These are phyloP conservation scores for Pelodytes ibericus DNA, from an alignment of 2,797 vertebrate species.

Conservation along the genomic window DNA sequence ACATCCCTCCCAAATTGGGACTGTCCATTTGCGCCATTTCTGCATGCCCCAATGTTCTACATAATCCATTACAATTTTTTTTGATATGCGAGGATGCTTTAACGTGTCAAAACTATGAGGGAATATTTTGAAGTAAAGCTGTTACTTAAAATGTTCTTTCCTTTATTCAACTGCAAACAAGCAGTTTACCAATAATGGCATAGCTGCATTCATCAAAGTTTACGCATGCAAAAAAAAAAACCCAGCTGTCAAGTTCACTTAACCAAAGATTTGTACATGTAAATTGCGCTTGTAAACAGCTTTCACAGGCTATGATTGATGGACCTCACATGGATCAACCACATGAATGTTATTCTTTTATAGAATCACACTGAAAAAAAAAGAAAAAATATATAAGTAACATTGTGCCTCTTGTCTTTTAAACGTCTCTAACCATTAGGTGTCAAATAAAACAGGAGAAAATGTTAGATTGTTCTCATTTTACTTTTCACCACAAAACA, in stretches of 20 bases:
- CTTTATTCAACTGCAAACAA: not conserved
- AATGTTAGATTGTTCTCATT: not conserved
- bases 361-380: not conserved
- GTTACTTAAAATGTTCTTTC: not conserved
- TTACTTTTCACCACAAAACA: not conserved
- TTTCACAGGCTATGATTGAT: not conserved
- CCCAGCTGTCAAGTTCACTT: constrained; percentile 8
- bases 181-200: constrained; percentile 1
- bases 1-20: too few relatives aligned
- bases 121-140: not conserved
- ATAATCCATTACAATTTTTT: too few relatives aligned
- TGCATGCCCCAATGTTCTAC: too few relatives aligned
- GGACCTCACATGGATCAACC: constrained; percentile 4
- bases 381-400: not conserved
- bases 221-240: not conserved
- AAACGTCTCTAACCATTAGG: not conserved
- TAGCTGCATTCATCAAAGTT: not conserved
- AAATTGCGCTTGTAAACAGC: constrained; percentile 6
- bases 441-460: not conserved
- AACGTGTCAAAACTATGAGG: not conserved
- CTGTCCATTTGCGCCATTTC: too few relatives aligned
- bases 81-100: not conserved
- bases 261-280: constrained; percentile 3
- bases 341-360: not conserved
- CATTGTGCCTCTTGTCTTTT: not conserved